phyloP scores from a whole-genome alignment of 2,113 vertebrate species.

The Crocuta crocuta region DNA sequence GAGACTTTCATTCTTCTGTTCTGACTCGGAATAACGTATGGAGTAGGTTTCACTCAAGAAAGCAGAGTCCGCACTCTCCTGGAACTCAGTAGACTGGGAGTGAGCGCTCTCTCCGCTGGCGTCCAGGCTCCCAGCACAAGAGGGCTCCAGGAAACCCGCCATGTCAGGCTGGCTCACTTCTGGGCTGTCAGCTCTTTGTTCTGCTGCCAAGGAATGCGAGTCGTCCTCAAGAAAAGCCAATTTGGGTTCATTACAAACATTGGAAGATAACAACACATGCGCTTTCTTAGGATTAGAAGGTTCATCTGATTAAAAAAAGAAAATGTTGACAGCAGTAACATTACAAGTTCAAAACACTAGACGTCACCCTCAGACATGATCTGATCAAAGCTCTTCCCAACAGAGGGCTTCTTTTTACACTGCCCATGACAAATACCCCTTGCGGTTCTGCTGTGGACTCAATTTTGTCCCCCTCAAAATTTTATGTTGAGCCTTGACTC shows the following conservation, averaged over 20 bases:
- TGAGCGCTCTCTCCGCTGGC: background rate
- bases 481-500: background rate
- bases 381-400: background rate
- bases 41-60: constrained; percentile 64
- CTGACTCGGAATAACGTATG: constrained; percentile 63
- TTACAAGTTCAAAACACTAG: background rate
- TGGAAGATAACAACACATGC: background rate
- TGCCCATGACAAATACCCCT: background rate
- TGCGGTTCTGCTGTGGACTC: background rate
- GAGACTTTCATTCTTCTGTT: constrained; percentile 61
- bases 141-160: background rate
- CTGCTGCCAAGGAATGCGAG: background rate
- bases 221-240: constrained; percentile 17
- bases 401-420: background rate
- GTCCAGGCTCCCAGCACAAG: background rate
- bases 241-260: background rate
- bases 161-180: background rate
- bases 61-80: background rate
- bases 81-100: background rate
- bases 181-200: background rate
- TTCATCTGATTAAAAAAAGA: constrained; percentile 69
- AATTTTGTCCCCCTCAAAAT: background rate
- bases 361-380: background rate
- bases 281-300: constrained; percentile 45
- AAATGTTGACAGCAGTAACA: constrained; percentile 34